Percentiles rank a stretch among this genome's conserved stretches.
Conservation (phyloP, 2,888 invertebrate species). For the Criorhina ranunculi region DNA sequence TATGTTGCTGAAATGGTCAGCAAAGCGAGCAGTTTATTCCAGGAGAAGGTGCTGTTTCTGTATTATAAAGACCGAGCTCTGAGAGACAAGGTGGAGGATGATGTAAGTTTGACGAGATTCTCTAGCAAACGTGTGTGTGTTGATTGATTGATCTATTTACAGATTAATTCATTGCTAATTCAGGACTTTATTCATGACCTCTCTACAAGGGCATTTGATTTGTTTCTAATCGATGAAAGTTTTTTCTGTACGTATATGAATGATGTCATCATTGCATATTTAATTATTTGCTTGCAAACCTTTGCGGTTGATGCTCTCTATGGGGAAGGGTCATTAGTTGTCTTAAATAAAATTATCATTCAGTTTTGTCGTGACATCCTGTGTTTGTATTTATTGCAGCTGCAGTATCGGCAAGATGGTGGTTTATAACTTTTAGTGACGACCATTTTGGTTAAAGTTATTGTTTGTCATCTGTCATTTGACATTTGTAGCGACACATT, state of each 20-base stretch:
- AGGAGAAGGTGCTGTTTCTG: neutral
- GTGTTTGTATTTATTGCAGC: too few species aligned
- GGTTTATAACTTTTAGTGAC: too few species aligned
- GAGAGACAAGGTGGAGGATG: neutral
- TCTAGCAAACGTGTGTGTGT: neutral
- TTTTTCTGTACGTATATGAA: neutral
- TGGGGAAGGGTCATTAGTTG: neutral
- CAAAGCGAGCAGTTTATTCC: neutral
- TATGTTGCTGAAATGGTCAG: neutral
- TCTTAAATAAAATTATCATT: too few species aligned
- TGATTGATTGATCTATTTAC: neutral
- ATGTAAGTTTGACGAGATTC: neutral
- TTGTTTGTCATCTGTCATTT: too few species aligned
- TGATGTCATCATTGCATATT: neutral
- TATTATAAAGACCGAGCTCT: neutral
- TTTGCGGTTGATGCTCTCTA: neutral
- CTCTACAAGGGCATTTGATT: neutral
- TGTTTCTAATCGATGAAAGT: neutral
- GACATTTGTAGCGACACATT: too few species aligned
- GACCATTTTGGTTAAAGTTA: too few species aligned
- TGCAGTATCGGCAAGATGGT: too few species aligned
- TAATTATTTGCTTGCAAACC: neutral
- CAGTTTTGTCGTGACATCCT: too few species aligned
- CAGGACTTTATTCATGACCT: neutral
- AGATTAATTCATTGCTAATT: slow-evolving; percentile 11